Conservation (phyloP, 64 coral and sea anemone species). For the Stichodactyla mertensii region DNA sequence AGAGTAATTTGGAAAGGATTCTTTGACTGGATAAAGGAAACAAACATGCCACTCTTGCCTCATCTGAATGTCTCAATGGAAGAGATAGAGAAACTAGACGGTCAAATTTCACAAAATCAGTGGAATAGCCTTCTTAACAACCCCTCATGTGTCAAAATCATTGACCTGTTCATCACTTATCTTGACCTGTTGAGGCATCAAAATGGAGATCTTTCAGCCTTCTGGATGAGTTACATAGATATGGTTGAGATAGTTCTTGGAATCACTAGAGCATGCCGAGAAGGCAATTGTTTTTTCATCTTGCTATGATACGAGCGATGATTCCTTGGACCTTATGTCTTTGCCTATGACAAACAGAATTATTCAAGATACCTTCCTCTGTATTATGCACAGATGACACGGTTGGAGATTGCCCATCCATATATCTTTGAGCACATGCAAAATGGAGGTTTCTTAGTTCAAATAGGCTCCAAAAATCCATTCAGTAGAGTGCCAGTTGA, state of each 20-base stretch:
- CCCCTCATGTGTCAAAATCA: slow-evolving; percentile 2
- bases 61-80: neutral
- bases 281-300: slow-evolving; percentile 19
- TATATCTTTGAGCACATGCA: slow-evolving; percentile 16
- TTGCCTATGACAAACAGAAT: slow-evolving; percentile 50
- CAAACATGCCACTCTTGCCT: neutral
- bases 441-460: neutral
- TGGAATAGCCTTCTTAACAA: slow-evolving; percentile 15
- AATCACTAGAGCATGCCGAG: neutral
- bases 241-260: slow-evolving; percentile 48
- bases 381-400: slow-evolving; percentile 40
- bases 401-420: slow-evolving; percentile 32
- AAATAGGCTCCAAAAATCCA: no score
- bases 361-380: slow-evolving; percentile 50
- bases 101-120: slow-evolving; percentile 22
- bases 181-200: neutral
- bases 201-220: slow-evolving; percentile 41
- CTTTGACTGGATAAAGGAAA: slow-evolving; percentile 35
- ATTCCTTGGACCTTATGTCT: slow-evolving; percentile 47
- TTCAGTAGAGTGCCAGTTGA: no score
- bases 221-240: slow-evolving; percentile 54
- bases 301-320: slow-evolving; percentile 36
- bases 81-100: slow-evolving; percentile 18
- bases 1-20: slow-evolving; percentile 51
- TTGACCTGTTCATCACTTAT: neutral